Base-by-base conservation (phyloP, 2,113 vertebrate species). In the Elgaria multicarinata region DNA sequence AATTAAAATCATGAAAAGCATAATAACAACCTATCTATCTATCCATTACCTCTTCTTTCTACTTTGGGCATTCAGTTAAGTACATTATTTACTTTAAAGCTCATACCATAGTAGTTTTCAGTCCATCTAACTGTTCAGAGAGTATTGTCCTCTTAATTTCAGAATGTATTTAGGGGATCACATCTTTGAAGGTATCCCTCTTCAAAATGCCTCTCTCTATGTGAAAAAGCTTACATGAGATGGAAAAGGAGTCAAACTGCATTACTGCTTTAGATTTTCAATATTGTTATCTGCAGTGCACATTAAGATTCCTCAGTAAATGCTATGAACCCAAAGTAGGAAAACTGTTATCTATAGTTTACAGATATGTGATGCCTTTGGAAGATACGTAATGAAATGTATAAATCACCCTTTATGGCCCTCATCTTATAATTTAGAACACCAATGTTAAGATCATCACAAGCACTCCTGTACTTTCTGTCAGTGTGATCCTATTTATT, bases 251-350 rank as follows among this genome's bases (percentile, higher is more conserved):
- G 0, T 86, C 24, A 87, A 90, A 78, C 44, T 80, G 39, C 93
- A 89, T 50, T 0, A 89, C 87, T 88, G 84, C 87, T 90, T 64
- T 74, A 69, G 80, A 71, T 31, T 81, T 81, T 20, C 83, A 36
- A 3, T 78, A 72, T 33, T 80, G 42, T 62, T 81, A 9, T 31
- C 42, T 58, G 36, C 16, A 89, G 22, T 75, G 88, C 9, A 16
- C 0, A 22, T 67, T 87, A 77, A 77, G 62, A 76, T 87, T 95
- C 79, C 50, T 76, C 5, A n/a, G 28, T 5, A 77, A 6, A 78
- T 90, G 87, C 75, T 46, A 46, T 74, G 90, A 88, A 87, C 14
- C n/a, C 91, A 81, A 78, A 91, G 33, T 72, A n/a, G 36, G 84
- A 79, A 71, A 81, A 71, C 3, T 64, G 0, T 66, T 88, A 62